These are phyloP conservation scores for Balanococcus diminutus DNA, from an alignment of 2,888 invertebrate genomes.

Conservation along the genomic window DNA sequence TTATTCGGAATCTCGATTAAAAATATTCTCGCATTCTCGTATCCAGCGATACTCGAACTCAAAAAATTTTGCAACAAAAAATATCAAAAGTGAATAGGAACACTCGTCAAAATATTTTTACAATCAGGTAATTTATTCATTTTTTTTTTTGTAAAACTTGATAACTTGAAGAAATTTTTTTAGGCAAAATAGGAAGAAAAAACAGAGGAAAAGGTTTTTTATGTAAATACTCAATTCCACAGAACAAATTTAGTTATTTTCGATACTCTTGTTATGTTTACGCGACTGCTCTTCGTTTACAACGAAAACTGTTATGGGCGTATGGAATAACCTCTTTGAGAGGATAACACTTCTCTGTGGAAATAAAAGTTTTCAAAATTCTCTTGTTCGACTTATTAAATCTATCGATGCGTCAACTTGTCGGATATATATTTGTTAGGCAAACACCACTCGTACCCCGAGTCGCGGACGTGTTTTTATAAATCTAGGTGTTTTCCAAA, in stretches of 20 bases:
- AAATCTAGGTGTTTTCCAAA: neutral
- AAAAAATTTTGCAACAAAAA: neutral
- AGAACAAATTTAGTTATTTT: conserved; percentile 32
- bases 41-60: neutral
- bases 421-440: conserved; percentile 6
- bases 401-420: conserved; percentile 32
- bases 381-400: neutral
- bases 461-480: neutral
- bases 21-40: no score
- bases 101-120: neutral
- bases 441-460: neutral
- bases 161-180: neutral
- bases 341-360: neutral
- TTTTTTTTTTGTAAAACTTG: conserved; percentile 1
- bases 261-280: conserved; percentile 22
- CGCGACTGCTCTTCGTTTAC: conserved; percentile 29
- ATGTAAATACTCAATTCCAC: conserved; percentile 33
- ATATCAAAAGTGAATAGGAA: conserved; percentile 10
- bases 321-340: conserved; percentile 34
- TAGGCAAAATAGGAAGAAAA: neutral
- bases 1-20: no score
- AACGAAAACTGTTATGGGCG: conserved; percentile 19
- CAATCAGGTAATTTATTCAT: conserved; percentile 26
- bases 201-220: conserved; percentile 27
- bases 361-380: conserved; percentile 37